Conservation (phyloP, 2,888 invertebrate species). For the Teinopalpus imperialis region DNA sequence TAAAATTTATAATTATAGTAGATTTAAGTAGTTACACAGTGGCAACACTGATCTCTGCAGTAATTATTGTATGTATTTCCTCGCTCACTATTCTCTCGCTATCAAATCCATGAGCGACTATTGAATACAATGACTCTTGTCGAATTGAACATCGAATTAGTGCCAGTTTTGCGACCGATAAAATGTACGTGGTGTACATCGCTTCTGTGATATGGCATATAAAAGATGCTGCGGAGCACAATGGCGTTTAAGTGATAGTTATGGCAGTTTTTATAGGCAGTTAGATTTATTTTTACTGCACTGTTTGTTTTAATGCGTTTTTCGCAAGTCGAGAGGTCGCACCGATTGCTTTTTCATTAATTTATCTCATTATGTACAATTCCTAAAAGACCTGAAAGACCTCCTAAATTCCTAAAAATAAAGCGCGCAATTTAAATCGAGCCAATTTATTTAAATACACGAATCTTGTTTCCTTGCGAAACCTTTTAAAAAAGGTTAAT, state of each 20-base stretch:
- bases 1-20: constrained; percentile 33
- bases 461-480: no score
- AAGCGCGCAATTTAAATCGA: no score
- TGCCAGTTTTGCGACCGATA: not conserved
- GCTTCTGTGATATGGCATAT: constrained; percentile 30
- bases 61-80: constrained; percentile 76
- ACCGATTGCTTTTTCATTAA: constrained; percentile 62
- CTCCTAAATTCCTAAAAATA: no score
- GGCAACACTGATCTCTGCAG: constrained; percentile 72
- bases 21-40: constrained; percentile 38
- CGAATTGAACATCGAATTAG: constrained; percentile 58
- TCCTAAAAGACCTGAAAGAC: no score
- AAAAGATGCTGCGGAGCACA: constrained; percentile 64
- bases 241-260: constrained; percentile 78
- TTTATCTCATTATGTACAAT: no score
- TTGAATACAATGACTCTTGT: constrained; percentile 72
- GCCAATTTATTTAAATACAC: no score
- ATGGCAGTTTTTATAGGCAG: constrained; percentile 81
- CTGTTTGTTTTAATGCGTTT: constrained; percentile 80
- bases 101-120: constrained; percentile 80
- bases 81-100: constrained; percentile 22
- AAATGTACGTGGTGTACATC: not conserved
- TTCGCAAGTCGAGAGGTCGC: constrained; percentile 70
- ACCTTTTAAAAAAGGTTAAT: no score
- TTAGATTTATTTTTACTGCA: constrained; percentile 82